These are phyloP conservation scores for Prietella phreatophila DNA, from an alignment of 2,113 vertebrate species.

Conservation along the genomic window DNA sequence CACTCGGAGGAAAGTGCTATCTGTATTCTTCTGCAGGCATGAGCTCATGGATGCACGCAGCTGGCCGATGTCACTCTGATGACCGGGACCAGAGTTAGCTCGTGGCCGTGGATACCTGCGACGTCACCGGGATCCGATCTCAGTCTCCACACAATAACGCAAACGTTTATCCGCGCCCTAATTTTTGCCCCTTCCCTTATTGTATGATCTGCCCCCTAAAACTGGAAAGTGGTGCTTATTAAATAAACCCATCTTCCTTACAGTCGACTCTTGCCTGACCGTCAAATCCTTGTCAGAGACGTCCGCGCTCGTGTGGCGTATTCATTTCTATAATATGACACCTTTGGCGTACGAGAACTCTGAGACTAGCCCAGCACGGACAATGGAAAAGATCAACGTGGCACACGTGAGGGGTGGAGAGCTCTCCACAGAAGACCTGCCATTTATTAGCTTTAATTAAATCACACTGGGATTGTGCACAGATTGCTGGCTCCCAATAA, in stretches of 20 bases:
- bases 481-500: slow-evolving; percentile 57
- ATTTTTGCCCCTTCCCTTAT: neutral
- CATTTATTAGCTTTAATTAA: slow-evolving; percentile 64
- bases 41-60: neutral
- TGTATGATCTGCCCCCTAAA: neutral
- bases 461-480: slow-evolving; percentile 58
- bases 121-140: no score
- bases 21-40: no score
- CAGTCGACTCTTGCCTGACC: neutral
- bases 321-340: slow-evolving; percentile 6
- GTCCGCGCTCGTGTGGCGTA: neutral
- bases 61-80: neutral
- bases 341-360: slow-evolving; percentile 13
- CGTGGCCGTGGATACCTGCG: neutral
- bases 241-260: neutral
- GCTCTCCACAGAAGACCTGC: slow-evolving; percentile 31
- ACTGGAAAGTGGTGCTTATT: slow-evolving; percentile 25
- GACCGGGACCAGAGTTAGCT: neutral
- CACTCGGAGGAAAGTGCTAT: neutral
- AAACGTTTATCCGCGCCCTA: neutral
- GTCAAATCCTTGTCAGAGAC: slow-evolving; percentile 4
- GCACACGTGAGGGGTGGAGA: slow-evolving; percentile 32
- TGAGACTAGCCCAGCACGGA: slow-evolving; percentile 5
- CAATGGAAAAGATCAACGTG: slow-evolving; percentile 42
- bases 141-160: neutral